These are phyloP conservation scores for Dinocampus coccinellae DNA, from an alignment of 2,888 invertebrate genomes.

Conservation along the genomic window DNA sequence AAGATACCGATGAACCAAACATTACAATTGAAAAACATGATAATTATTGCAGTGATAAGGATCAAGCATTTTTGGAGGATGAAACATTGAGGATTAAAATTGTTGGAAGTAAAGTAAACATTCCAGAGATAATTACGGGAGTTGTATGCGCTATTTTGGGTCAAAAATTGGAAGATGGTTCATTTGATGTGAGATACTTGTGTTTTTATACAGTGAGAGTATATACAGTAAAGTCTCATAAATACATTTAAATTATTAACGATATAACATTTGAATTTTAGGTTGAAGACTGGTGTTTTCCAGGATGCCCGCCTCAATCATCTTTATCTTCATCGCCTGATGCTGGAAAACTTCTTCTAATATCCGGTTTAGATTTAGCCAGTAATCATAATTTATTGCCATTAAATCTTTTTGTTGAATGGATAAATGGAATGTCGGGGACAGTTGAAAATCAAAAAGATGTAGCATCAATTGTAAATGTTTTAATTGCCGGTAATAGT, in stretches of 20 bases:
- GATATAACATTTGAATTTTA: conserved; percentile 54
- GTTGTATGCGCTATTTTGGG: conserved; percentile 86
- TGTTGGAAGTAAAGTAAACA: conserved; percentile 75
- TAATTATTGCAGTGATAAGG: conserved; percentile 84
- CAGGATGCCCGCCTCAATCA: conserved; percentile 73
- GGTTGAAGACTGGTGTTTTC: conserved; percentile 86
- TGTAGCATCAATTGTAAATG: conserved; percentile 78
- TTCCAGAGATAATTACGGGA: conserved; percentile 83
- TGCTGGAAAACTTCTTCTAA: conserved; percentile 61
- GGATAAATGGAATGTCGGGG: conserved; percentile 85
- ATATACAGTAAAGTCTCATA: not conserved
- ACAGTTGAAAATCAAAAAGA: conserved; percentile 74
- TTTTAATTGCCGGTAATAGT: conserved; percentile 83
- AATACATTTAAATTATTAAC: conserved; percentile 68
- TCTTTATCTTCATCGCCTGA: conserved; percentile 30
- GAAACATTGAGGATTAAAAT: conserved; percentile 90
- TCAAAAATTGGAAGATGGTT: conserved; percentile 62
- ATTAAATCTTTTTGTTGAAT: conserved; percentile 83
- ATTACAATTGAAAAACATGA: conserved; percentile 79
- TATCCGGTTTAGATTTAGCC: conserved; percentile 83
- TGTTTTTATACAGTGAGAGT: not conserved
- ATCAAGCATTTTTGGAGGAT: conserved; percentile 90
- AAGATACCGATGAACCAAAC: conserved; percentile 81
- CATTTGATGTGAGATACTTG: conserved; percentile 55
- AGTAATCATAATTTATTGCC: conserved; percentile 76